These are phyloP conservation scores for Merluccius polli DNA, from an alignment of 2,797 vertebrate genomes.

Conservation along the genomic window DNA sequence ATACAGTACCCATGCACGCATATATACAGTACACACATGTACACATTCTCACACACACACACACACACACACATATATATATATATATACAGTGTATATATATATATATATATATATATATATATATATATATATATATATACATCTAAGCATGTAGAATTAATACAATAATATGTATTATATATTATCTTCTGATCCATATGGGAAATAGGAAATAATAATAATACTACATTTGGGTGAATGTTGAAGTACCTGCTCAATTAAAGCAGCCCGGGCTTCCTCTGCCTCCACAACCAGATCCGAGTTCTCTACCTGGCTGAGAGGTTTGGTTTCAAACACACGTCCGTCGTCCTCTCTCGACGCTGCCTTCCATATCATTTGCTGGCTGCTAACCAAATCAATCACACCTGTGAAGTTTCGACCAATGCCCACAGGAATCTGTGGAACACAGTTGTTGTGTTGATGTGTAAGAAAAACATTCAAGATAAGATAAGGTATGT, in stretches of 20 bases:
- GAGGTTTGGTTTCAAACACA: slow-evolving; percentile 72
- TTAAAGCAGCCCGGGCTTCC: slow-evolving; percentile 80
- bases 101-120: too few species aligned
- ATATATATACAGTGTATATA: too few species aligned
- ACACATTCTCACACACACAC: neutral
- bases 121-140: too few species aligned
- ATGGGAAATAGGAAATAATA: neutral
- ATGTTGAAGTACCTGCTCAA: slow-evolving; percentile 84
- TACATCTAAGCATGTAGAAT: too few species aligned
- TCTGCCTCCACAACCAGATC: slow-evolving; percentile 73
- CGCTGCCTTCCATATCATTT: slow-evolving; percentile 75
- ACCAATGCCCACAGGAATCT: slow-evolving; percentile 89
- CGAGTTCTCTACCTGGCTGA: slow-evolving; percentile 70
- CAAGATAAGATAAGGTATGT: neutral
- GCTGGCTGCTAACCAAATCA: slow-evolving; percentile 85
- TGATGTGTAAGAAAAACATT: neutral
- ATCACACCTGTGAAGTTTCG: slow-evolving; percentile 86
- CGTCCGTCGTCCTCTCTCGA: slow-evolving; percentile 76
- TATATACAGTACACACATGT: too few species aligned
- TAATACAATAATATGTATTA: too few species aligned
- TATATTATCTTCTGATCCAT: neutral
- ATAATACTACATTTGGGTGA: neutral
- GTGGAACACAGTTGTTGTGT: slow-evolving; percentile 2
- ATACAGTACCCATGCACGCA: too few species aligned
- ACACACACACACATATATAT: too few species aligned